A percentile compares a stretch with the other conserved stretches of the same genome.
These are phyloP conservation scores for Dinomys branickii DNA, from an alignment of 2,113 vertebrate species.

Conservation along the genomic window DNA sequence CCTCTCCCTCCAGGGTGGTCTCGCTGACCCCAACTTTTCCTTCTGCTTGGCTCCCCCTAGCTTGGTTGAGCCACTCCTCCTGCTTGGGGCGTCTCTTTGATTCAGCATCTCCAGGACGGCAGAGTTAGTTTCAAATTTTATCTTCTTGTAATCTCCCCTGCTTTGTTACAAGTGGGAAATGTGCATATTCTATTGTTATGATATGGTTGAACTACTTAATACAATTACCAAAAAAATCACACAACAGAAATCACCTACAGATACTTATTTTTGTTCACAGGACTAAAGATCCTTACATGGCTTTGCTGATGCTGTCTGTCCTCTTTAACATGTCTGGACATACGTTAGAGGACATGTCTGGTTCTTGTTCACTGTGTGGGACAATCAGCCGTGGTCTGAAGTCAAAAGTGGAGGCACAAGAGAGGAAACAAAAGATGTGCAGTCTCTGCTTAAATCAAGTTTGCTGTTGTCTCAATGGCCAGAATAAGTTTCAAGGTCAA, in stretches of 20 bases:
- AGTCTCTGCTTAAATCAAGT: not conserved
- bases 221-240: not conserved
- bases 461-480: not conserved
- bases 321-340: rapidly evolving
- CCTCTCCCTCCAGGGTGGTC: rapidly evolving
- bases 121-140: not conserved
- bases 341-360: rapidly evolving
- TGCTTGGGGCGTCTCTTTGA: not conserved
- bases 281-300: not conserved
- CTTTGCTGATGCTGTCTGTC: not conserved
- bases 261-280: not conserved
- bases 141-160: not conserved
- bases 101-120: not conserved
- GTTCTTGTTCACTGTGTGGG: not conserved
- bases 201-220: not conserved
- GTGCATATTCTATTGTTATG: not conserved
- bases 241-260: not conserved
- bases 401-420: not conserved
- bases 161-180: not conserved
- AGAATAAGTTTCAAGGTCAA: not conserved
- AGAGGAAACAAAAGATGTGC: not conserved
- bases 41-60: rapidly evolving
- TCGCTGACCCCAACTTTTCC: not conserved
- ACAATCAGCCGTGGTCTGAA: not conserved
- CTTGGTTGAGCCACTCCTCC: not conserved